Base-by-base conservation (phyloP, 2,888 invertebrate species). In the Cantharis lateralis region DNA sequence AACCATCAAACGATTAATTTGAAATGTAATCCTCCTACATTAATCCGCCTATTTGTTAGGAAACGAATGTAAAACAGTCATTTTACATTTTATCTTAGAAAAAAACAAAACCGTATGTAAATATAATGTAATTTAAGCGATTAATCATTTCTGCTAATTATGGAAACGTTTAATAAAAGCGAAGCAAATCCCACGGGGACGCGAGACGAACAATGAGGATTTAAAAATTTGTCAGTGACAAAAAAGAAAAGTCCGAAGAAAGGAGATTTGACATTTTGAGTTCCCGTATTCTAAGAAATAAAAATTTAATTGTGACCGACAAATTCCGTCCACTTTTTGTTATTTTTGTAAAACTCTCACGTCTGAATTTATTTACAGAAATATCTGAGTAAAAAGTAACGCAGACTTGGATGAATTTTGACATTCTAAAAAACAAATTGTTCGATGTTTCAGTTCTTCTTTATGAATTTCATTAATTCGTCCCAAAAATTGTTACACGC, bases 271-370 rank as follows among this genome's bases (percentile, higher is more conserved):
- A 80, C 81, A 81, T 81, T 80, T 80, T 75, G 79, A 80, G 80
- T 80, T 80, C 80, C 77, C 74, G 80, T 80, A 80, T 83, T 83
- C 83, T 80, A 72, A 80, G 83, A 83, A 83, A 83, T 81, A 77
- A 82, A 83, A 83, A 83, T 83, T 83, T 83, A 83, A 83, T 83
- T 83, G 81, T 78, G 79, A 72, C 76, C 77, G 76, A 73, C 81
- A 78, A 80, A 81, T 81, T 80, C 81, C 81, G 81, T 76, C 81
- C 80, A 77, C 80, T 81, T 81, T 81, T 81, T 81, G 75, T 78
- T 71, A 80, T 80, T 81, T 81, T 80, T 78, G 81, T 81, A 81
- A 81, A 81, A 80, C 76, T 68, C 69, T 81, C 81, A 81, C 81
- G 81, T 81, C 78, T 72, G 80, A 79, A 80, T 81, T 80, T 81